phyloP scores from a whole-genome alignment of 1,140 invertebrate species.

The Lethrus apterus region DNA sequence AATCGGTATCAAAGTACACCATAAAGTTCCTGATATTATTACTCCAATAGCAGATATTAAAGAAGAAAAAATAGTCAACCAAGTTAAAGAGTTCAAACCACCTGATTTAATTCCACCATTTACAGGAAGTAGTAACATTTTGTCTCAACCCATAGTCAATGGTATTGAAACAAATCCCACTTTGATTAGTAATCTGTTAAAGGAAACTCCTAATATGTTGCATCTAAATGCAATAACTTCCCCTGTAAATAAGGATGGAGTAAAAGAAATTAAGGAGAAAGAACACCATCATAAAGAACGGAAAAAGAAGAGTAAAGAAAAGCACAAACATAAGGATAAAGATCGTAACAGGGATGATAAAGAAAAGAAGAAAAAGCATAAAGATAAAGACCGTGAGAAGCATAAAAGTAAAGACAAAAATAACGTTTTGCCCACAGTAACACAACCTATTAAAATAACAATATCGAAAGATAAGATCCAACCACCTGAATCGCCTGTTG shows the following conservation, averaged over 20 bases:
- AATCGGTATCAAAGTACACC: slow-evolving; percentile 30
- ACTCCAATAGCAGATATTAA: slow-evolving; percentile 21
- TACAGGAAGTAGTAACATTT: slow-evolving; percentile 15
- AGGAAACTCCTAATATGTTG: slow-evolving; percentile 30
- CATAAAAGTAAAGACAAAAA: slow-evolving; percentile 47
- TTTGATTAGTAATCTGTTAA: slow-evolving; percentile 37
- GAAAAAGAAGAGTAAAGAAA: slow-evolving; percentile 59
- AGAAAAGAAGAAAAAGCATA: slow-evolving; percentile 56
- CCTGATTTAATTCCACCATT: slow-evolving; percentile 39
- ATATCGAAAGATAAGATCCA: slow-evolving; percentile 58
- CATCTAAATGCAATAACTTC: slow-evolving; percentile 25
- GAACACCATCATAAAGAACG: slow-evolving; percentile 47
- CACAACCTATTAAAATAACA: slow-evolving; percentile 55
- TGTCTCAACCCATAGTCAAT: slow-evolving; percentile 28
- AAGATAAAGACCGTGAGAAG: slow-evolving; percentile 50
- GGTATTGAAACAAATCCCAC: slow-evolving; percentile 38
- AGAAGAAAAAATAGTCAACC: slow-evolving; percentile 4
- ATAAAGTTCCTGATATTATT: slow-evolving; percentile 28
- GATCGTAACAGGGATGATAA: slow-evolving; percentile 46
- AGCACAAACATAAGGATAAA: slow-evolving; percentile 60
- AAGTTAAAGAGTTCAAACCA: slow-evolving; percentile 30
- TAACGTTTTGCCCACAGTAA: slow-evolving; percentile 40
- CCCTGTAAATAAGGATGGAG: background rate
- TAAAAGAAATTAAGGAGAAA: slow-evolving; percentile 37
- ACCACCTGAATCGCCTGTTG: slow-evolving; percentile 17